A percentile compares a stretch with the other conserved stretches of the same genome.
phyloP scores from a whole-genome alignment of 35 echinoderm and acorn worm species.

The Diadema setosum region DNA sequence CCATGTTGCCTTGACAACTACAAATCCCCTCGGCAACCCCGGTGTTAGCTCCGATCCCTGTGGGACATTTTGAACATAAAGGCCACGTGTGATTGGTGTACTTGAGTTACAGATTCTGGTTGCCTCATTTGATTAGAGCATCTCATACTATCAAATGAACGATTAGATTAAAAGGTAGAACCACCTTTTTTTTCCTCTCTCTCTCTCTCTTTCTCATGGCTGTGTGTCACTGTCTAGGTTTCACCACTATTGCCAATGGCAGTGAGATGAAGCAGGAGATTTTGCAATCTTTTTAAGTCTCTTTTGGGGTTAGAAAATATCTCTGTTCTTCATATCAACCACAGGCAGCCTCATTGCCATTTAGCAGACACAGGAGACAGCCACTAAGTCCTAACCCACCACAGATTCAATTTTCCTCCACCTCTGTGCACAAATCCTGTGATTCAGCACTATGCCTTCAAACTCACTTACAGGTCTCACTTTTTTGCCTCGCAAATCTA shows the following conservation, averaged over 20 bases:
- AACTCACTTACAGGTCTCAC: too few species aligned
- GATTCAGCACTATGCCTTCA: neutral
- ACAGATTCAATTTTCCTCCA: neutral
- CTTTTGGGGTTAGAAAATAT: too few species aligned
- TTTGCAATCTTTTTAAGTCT: too few species aligned
- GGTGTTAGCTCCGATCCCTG: neutral
- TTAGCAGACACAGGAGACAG: too few species aligned
- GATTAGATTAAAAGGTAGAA: slow-evolving; percentile 3
- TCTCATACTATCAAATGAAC: slow-evolving; percentile 25
- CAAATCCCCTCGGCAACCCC: neutral
- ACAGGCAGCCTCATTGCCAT: too few species aligned
- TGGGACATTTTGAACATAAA: slow-evolving; percentile 15
- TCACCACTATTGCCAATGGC: too few species aligned
- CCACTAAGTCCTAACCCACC: too few species aligned
- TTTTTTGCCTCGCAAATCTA: too few species aligned
- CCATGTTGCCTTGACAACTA: neutral
- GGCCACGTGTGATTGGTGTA: slow-evolving; percentile 6
- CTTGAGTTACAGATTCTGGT: slow-evolving; percentile 13
- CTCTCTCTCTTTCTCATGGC: neutral
- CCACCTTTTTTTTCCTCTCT: neutral
- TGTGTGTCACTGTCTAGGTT: too few species aligned
- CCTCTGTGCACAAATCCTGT: neutral
- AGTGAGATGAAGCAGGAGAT: too few species aligned
- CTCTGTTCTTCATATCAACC: too few species aligned
- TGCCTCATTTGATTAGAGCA: slow-evolving; percentile 10